Evolutionary conservation across 2,113 vertebrate species (phyloP).

Genomic region (Dissostichus mawsoni): DNA sequence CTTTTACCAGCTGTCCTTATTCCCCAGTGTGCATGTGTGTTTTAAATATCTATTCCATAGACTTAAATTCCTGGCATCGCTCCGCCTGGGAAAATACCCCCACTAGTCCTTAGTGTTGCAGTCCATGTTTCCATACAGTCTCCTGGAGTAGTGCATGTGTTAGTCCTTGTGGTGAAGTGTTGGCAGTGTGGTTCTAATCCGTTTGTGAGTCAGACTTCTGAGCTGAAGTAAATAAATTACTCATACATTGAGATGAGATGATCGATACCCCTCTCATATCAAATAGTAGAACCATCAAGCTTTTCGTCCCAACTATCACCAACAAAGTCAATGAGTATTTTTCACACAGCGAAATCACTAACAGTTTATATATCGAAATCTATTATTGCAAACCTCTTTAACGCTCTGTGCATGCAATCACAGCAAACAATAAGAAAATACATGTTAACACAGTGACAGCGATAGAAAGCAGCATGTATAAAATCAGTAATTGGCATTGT

Average conservation of each 20-base stretch:
- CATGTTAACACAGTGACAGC: background rate
- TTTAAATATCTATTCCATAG: constrained; percentile 56
- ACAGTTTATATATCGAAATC: background rate
- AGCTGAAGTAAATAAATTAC: background rate
- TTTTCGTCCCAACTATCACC: background rate
- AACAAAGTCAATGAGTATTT: background rate
- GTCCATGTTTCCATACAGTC: constrained; percentile 19
- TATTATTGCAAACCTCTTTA: background rate
- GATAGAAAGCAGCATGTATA: too few relatives aligned
- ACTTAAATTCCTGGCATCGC: constrained; percentile 52
- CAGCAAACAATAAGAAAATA: background rate
- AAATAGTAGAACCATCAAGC: background rate
- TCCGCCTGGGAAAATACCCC: constrained; percentile 41
- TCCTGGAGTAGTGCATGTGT: background rate
- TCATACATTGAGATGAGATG: background rate
- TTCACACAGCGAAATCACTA: too few relatives aligned
- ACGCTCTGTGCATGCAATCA: background rate
- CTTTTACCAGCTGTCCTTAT: constrained; percentile 48
- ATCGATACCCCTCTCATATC: background rate
- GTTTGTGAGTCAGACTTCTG: background rate
- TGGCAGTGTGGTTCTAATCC: background rate
- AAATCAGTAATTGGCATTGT: background rate
- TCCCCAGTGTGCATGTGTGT: constrained; percentile 26
- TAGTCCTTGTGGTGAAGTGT: background rate
- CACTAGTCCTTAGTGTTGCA: background rate